A percentile compares a stretch with the other conserved stretches of the same genome.
Evolutionary conservation across 2,797 vertebrate genomes (phyloP).

Genomic region (Leucoraja ocellata): DNA sequence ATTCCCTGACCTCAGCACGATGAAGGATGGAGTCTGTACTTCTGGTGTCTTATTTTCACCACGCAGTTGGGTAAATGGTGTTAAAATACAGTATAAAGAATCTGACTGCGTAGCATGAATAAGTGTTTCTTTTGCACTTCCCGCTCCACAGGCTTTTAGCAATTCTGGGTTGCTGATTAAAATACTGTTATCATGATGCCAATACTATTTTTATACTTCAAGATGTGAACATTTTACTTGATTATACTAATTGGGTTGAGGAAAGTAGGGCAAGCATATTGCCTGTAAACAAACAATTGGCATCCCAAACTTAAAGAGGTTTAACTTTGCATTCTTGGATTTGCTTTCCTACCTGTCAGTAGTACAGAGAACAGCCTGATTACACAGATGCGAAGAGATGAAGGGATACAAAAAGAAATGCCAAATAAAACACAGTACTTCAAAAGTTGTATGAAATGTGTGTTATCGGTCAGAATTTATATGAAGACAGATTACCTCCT

Average conservation of each 20-base stretch:
- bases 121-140: not conserved
- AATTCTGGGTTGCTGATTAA: not conserved
- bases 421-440: slow-evolving; percentile 15
- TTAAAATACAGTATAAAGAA: not conserved
- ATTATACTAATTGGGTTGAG: too few species aligned
- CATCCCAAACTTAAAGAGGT: not conserved
- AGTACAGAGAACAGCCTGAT: not conserved
- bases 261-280: too few species aligned
- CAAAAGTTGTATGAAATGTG: slow-evolving; percentile 18
- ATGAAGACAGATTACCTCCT: slow-evolving; percentile 24
- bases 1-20: not conserved
- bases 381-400: slow-evolving; percentile 13
- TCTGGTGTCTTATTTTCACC: not conserved
- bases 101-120: not conserved
- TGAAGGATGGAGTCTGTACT: not conserved
- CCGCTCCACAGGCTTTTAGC: not conserved
- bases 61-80: not conserved
- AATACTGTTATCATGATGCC: not conserved
- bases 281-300: not conserved
- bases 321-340: not conserved
- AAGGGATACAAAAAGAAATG: slow-evolving; percentile 14
- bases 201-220: not conserved
- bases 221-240: not conserved
- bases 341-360: not conserved
- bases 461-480: slow-evolving; percentile 16